Conservation (phyloP, 1,140 invertebrate species). For the Neotoxoptera formosana region DNA sequence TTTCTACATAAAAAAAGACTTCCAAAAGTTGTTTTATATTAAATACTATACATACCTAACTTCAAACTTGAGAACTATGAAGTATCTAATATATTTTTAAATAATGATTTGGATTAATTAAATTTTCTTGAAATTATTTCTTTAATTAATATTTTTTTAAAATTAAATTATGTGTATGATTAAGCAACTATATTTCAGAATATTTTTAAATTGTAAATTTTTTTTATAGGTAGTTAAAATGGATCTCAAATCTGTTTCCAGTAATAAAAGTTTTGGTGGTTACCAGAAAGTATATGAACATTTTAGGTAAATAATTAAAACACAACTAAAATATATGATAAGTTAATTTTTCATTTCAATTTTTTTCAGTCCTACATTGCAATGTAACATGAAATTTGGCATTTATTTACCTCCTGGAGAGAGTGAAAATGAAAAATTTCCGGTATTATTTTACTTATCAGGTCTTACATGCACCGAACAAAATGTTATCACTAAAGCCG, state of each 20-base stretch:
- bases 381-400: slow-evolving; percentile 93
- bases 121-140: too few relatives aligned
- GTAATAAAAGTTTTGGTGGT: slow-evolving; percentile 73
- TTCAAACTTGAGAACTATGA: too few relatives aligned
- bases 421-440: slow-evolving; percentile 71
- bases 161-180: too few relatives aligned
- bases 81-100: too few relatives aligned
- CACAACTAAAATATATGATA: background rate
- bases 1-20: too few relatives aligned
- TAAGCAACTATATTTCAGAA: background rate
- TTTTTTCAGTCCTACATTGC: slow-evolving; percentile 73
- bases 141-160: too few relatives aligned
- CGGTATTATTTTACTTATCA: slow-evolving; percentile 93
- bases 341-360: background rate
- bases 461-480: slow-evolving; percentile 95
- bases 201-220: background rate
- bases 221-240: background rate
- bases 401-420: slow-evolving; percentile 83
- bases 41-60: too few relatives aligned
- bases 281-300: slow-evolving; percentile 87
- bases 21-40: too few relatives aligned
- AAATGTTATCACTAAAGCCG: slow-evolving; percentile 96
- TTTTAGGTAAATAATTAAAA: slow-evolving; percentile 69
- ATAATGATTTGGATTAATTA: too few relatives aligned
- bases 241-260: slow-evolving; percentile 1